Conservation (phyloP, 2,888 invertebrate species). For the Blera fallax region DNA sequence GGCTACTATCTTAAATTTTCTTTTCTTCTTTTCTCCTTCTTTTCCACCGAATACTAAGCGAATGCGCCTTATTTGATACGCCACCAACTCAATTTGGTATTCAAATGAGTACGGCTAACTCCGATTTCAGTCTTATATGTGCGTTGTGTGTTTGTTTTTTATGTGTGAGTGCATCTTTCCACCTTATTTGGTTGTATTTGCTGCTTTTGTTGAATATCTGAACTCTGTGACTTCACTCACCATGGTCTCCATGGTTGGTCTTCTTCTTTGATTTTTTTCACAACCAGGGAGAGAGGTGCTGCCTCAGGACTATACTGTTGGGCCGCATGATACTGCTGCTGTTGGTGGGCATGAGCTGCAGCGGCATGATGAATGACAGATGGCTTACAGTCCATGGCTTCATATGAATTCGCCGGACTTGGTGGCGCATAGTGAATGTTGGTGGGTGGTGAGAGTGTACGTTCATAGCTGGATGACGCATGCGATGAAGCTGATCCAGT, state of each 20-base stretch:
- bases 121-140: constrained; percentile 65
- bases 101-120: constrained; percentile 56
- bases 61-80: constrained; percentile 39
- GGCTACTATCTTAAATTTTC: background rate
- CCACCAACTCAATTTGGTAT: constrained; percentile 51
- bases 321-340: constrained; percentile 42
- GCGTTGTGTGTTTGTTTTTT: constrained; percentile 42
- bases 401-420: constrained; percentile 82
- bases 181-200: constrained; percentile 53
- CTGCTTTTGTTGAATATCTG: constrained; percentile 14
- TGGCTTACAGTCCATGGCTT: constrained; percentile 82
- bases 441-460: constrained; percentile 82
- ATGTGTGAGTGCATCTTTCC: constrained; percentile 41
- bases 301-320: constrained; percentile 61
- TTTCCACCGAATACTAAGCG: constrained; percentile 34
- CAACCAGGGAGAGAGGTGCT: constrained; percentile 88
- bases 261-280: constrained; percentile 86
- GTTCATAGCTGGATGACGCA: constrained; percentile 83
- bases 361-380: constrained; percentile 83
- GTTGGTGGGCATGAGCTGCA: constrained; percentile 81
- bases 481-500: constrained; percentile 86
- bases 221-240: constrained; percentile 80
- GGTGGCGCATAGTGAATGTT: constrained; percentile 83
- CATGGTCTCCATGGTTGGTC: constrained; percentile 93
- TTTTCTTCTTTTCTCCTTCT: background rate